Percentiles rank a stretch among this genome's conserved stretches.
These are phyloP conservation scores for Eretmochelys imbricata DNA, from an alignment of 2,113 vertebrate genomes.

Conservation along the genomic window DNA sequence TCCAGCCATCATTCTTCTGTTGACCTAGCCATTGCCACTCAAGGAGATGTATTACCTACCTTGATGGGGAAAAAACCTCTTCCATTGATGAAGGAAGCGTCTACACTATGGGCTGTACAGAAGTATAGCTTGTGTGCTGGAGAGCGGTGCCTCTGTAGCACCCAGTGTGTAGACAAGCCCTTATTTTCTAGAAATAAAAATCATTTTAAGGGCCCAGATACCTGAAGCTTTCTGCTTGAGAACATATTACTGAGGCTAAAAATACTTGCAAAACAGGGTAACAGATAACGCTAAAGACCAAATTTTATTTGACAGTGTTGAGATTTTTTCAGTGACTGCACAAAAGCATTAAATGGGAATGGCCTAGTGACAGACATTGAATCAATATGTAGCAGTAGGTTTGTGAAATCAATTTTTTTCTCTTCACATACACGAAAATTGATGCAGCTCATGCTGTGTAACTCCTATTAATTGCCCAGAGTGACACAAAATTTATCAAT, in stretches of 20 bases:
- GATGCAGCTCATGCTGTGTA: conserved; percentile 75
- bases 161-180: neutral
- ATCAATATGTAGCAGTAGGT: conserved; percentile 79
- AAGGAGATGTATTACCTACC: neutral
- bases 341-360: conserved; percentile 79
- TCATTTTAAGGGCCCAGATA: conserved; percentile 34
- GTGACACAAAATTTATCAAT: conserved; percentile 83
- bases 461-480: conserved; percentile 79
- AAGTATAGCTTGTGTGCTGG: neutral
- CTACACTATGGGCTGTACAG: neutral
- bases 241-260: conserved; percentile 58
- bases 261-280: conserved; percentile 66
- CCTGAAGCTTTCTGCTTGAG: conserved; percentile 40
- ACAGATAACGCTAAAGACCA: conserved; percentile 71
- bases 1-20: neutral
- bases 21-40: neutral
- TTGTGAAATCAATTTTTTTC: conserved; percentile 82
- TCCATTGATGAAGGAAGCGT: neutral
- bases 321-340: conserved; percentile 71
- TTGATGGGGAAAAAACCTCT: neutral
- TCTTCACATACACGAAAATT: conserved; percentile 77
- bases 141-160: neutral
- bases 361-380: conserved; percentile 72
- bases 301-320: conserved; percentile 77
- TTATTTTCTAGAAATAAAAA: conserved; percentile 53